Base-by-base conservation (phyloP, 2,888 invertebrate genomes). In the Gastrophysa polygoni region DNA sequence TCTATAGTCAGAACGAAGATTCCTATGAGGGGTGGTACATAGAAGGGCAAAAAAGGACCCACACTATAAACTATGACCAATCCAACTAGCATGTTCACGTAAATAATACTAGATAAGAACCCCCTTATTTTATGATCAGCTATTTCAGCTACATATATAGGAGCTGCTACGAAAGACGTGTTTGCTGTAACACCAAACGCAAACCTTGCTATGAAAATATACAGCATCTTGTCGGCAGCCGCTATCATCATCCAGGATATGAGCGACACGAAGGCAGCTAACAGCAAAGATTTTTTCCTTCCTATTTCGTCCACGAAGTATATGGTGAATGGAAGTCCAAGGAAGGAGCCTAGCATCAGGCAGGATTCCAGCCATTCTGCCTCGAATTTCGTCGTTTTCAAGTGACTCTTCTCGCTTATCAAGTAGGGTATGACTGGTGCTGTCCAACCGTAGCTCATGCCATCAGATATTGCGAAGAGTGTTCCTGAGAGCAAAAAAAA, bases 361-460 rank as follows among this genome's bases (percentile, higher is more conserved):
- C 73, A 67, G 8, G 73, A 70, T 63, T 77, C 76, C 51, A 77
- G 57, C 75, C 75, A 76, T 29, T 70, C 72, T 10, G 73, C 73
- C 51, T 76, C 74, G 52, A 60, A 64, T 61, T 68, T 65, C 14
- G 73, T 70, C 34, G 81, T 78, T 52, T 66, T 62, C 2, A 81
- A 76, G 48, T 81, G 80, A 10, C 75, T 73, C 21, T 75, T 68
- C 4, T 70, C 68, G n/a, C 72, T 68, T 54, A 75, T 61, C 8
- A 81, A 72, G 20, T 80, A 73, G 2, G 80, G 81, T 8, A 81
- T 73, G 28, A 78, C 73, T 0, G 81, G 81, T 0, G 81, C 78
- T 11, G 80, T 77, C 81, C 81, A 81, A 11, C 80, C 80, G 54
- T 81, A 81, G 51, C 78, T 77, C 77, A 81, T 80, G 10, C 81